These are phyloP conservation scores for Myanophis thanlyinensis DNA, from an alignment of 2,113 vertebrate genomes.

Conservation along the genomic window DNA sequence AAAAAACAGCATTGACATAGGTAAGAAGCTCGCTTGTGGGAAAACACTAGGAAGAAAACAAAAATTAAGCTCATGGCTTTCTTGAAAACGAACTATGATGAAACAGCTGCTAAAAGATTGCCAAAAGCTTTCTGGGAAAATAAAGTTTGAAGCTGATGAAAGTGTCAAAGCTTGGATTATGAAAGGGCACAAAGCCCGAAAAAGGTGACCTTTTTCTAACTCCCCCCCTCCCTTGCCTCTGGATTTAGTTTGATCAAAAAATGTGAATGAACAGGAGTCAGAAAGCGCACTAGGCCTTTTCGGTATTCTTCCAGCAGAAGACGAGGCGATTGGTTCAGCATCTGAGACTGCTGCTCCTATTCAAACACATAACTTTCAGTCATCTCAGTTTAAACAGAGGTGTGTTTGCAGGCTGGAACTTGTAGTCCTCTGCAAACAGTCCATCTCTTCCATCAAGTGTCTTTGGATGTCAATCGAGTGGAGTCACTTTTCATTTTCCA, in stretches of 20 bases:
- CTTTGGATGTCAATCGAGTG: conserved; percentile 6
- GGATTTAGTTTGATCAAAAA: not conserved
- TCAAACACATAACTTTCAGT: conserved; percentile 22
- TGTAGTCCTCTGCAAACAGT: not conserved
- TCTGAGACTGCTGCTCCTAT: not conserved
- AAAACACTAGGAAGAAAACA: not conserved
- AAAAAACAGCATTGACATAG: not conserved
- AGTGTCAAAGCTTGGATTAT: not conserved
- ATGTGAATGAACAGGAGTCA: not conserved
- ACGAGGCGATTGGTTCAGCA: not conserved
- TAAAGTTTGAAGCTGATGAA: conserved; percentile 13
- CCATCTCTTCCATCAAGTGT: conserved; percentile 33
- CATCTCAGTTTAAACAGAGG: conserved; percentile 1
- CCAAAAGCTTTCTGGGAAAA: conserved; percentile 47
- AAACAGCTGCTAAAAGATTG: conserved; percentile 28
- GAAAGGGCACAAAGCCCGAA: not conserved
- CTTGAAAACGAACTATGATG: conserved; percentile 44
- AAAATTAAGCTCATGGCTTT: conserved; percentile 3
- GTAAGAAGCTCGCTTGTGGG: not conserved
- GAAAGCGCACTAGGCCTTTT: not conserved
- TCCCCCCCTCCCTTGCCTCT: not conserved
- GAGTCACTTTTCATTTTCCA: not conserved
- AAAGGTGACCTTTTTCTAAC: not conserved
- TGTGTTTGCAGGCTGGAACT: not conserved
- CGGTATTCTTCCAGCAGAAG: rapidly evolving